phyloP scores from a whole-genome alignment of 2,113 vertebrate species.

The Petrocephalus zakoni region DNA sequence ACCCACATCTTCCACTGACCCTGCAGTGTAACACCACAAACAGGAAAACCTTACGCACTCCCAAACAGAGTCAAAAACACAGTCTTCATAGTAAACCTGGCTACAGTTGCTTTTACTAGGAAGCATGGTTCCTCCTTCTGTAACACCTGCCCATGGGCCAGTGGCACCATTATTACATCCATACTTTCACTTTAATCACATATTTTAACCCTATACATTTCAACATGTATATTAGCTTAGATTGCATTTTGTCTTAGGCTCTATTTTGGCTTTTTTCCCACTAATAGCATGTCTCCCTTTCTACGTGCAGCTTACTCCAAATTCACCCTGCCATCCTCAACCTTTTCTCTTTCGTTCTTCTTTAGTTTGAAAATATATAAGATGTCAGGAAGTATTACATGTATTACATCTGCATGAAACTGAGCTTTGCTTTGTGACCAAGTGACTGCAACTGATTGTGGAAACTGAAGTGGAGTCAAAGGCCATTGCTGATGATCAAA shows the following conservation, averaged over 20 bases:
- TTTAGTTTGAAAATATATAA: constrained; percentile 4
- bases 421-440: not conserved
- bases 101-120: not conserved
- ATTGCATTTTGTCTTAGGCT: not conserved
- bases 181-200: not conserved
- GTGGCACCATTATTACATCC: not conserved
- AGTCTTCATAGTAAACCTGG: not conserved
- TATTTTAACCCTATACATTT: not conserved
- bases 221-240: not conserved
- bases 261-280: not conserved
- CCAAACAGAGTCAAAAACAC: not conserved
- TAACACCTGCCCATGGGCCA: not conserved
- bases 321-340: not conserved
- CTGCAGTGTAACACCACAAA: constrained; percentile 50
- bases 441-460: not conserved
- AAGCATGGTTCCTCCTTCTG: not conserved
- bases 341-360: not conserved
- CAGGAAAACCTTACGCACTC: not conserved
- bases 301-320: not conserved
- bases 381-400: not conserved
- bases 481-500: not conserved
- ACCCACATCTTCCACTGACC: constrained; percentile 72
- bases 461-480: not conserved
- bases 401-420: not conserved
- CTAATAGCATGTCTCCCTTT: not conserved